Percentiles rank a stretch among this genome's conserved stretches.
These are phyloP conservation scores for Cherax destructor DNA, from an alignment of 1,140 invertebrate species.

Conservation along the genomic window DNA sequence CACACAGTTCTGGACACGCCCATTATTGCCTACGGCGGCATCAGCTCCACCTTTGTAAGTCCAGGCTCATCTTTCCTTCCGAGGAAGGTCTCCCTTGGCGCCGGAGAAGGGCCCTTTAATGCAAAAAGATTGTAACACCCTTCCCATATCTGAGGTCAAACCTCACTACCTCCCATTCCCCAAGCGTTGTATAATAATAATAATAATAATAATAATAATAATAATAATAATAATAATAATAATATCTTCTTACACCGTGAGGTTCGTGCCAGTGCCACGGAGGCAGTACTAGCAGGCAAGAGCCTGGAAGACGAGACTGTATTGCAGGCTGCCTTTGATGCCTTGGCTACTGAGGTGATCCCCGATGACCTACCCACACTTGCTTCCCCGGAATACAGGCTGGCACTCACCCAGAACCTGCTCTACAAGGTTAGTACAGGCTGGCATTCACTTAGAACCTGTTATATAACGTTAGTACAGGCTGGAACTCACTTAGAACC, in stretches of 20 bases:
- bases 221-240: not conserved
- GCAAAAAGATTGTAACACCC: not conserved
- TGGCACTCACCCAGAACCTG: slow-evolving; percentile 80
- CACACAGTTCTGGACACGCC: slow-evolving; percentile 76
- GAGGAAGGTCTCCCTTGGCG: no score
- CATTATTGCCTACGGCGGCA: slow-evolving; percentile 82
- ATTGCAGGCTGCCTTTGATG: slow-evolving; percentile 79
- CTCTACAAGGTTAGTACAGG: slow-evolving; percentile 83
- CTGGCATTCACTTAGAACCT: slow-evolving; percentile 80
- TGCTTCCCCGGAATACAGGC: slow-evolving; percentile 80
- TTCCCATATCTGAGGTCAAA: no score
- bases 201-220: no score
- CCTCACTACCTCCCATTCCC: no score
- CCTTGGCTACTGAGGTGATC: slow-evolving; percentile 80
- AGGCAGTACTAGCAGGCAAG: slow-evolving; percentile 81
- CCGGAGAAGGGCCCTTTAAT: no score
- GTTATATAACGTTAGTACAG: slow-evolving; percentile 83
- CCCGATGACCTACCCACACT: slow-evolving; percentile 82
- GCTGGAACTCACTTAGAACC: slow-evolving; percentile 79
- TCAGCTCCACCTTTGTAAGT: slow-evolving; percentile 82
- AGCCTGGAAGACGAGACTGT: slow-evolving; percentile 78
- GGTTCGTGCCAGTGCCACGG: slow-evolving; percentile 79
- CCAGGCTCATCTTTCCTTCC: not conserved
- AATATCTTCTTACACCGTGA: not conserved
- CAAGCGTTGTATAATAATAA: no score